Conservation (phyloP, 2,113 vertebrate genomes). For the Reinhardtius hippoglossoides region DNA sequence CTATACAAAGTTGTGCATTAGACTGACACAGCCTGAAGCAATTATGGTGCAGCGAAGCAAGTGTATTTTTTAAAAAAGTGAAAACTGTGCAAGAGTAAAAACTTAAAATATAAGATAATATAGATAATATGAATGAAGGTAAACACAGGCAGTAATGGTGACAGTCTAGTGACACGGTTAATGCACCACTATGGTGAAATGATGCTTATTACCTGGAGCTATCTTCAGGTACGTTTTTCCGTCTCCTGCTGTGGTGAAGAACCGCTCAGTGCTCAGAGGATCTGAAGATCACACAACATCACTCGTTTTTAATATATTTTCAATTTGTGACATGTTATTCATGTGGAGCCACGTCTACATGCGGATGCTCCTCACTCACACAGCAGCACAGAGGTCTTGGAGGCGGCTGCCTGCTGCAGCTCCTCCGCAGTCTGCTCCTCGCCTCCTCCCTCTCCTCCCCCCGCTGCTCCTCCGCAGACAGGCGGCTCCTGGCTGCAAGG, state of each 20-base stretch:
- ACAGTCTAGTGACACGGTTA: too few species aligned
- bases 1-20: too few species aligned
- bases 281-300: slow-evolving; percentile 40
- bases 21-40: too few species aligned
- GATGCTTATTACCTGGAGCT: slow-evolving; percentile 61
- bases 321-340: too few species aligned
- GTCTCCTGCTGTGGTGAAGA: slow-evolving; percentile 69
- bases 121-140: too few species aligned
- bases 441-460: slow-evolving; percentile 45
- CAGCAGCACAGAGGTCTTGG: slow-evolving; percentile 61
- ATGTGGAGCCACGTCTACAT: neutral
- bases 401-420: slow-evolving; percentile 53
- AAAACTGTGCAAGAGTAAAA: too few species aligned
- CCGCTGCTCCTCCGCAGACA: slow-evolving; percentile 67
- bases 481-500: slow-evolving; percentile 66
- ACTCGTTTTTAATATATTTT: neutral
- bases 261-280: slow-evolving; percentile 68
- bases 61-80: too few species aligned
- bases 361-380: slow-evolving; percentile 64
- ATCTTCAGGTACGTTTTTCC: slow-evolving; percentile 79
- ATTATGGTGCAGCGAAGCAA: too few species aligned
- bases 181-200: too few species aligned
- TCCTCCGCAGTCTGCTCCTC: slow-evolving; percentile 66
- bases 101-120: too few species aligned
- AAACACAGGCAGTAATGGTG: too few species aligned